Percentiles rank a stretch among this genome's conserved stretches.
phyloP scores from a whole-genome alignment of 2,888 invertebrate species.

The Melangyna quadrimaculata region DNA sequence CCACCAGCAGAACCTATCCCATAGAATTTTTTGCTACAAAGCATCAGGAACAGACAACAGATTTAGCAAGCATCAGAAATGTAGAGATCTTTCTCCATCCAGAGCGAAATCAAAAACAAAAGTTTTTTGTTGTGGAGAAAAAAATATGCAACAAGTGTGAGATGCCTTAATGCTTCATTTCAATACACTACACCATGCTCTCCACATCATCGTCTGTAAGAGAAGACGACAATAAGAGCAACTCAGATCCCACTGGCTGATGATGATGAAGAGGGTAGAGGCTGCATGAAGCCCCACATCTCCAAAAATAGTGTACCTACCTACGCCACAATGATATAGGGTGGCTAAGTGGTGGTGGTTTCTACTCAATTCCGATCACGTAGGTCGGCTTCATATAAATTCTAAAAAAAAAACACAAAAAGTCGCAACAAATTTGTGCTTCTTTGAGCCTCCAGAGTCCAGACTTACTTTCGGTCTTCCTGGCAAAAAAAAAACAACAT shows the following conservation, averaged over 20 bases:
- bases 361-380: constrained; percentile 61
- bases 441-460: not conserved
- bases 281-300: constrained; percentile 1
- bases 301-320: constrained; percentile 46
- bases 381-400: constrained; percentile 63
- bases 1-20: not conserved
- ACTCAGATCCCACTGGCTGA: constrained; percentile 5
- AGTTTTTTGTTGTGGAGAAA: not conserved
- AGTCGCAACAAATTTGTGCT: constrained; percentile 53
- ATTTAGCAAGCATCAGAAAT: not conserved
- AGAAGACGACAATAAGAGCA: not conserved
- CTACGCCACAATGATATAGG: constrained; percentile 23
- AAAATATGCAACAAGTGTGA: constrained; percentile 62
- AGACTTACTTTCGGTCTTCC: not conserved
- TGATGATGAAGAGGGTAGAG: not conserved
- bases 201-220: not conserved
- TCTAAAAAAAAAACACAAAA: constrained; percentile 30
- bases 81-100: not conserved
- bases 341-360: constrained; percentile 12
- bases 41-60: not conserved
- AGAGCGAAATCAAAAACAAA: constrained; percentile 34
- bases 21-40: not conserved
- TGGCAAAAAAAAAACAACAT: not conserved
- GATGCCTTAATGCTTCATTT: constrained; percentile 41
- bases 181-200: not conserved